Conservation (phyloP, 2,888 invertebrate genomes). For the Melinaea menophilus region DNA sequence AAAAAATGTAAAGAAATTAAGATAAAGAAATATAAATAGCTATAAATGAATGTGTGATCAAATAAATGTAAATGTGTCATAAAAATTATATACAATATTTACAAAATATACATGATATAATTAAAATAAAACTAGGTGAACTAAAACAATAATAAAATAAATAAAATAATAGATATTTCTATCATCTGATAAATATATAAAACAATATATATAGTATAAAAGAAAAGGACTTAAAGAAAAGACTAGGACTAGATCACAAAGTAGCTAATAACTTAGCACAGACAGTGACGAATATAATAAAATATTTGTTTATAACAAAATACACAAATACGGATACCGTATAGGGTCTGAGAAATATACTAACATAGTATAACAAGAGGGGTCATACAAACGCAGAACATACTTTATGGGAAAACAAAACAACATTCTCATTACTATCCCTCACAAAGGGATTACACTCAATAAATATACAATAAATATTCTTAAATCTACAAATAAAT, state of each 20-base stretch:
- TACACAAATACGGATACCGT: slow-evolving; percentile 76
- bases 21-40: slow-evolving; percentile 15
- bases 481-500: slow-evolving; percentile 62
- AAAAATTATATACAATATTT: slow-evolving; percentile 32
- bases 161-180: slow-evolving; percentile 25
- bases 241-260: slow-evolving; percentile 58
- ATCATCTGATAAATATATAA: slow-evolving; percentile 27
- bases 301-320: slow-evolving; percentile 55
- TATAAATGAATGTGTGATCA: slow-evolving; percentile 11
- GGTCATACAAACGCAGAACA: slow-evolving; percentile 71
- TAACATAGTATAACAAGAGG: slow-evolving; percentile 65
- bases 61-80: slow-evolving; percentile 21
- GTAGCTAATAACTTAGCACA: slow-evolving; percentile 38
- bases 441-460: slow-evolving; percentile 58
- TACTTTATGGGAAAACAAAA: slow-evolving; percentile 63
- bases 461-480: slow-evolving; percentile 69
- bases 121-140: slow-evolving; percentile 28
- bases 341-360: slow-evolving; percentile 60
- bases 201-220: slow-evolving; percentile 27
- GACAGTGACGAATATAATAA: slow-evolving; percentile 35
- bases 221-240: slow-evolving; percentile 46
- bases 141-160: slow-evolving; percentile 21
- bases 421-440: slow-evolving; percentile 50
- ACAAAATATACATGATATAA: slow-evolving; percentile 33
- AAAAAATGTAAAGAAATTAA: no score